Percentiles rank a stretch among this genome's conserved stretches.
These are phyloP conservation scores for Atrina japonica DNA, from an alignment of 2,888 invertebrate genomes.

Conservation along the genomic window DNA sequence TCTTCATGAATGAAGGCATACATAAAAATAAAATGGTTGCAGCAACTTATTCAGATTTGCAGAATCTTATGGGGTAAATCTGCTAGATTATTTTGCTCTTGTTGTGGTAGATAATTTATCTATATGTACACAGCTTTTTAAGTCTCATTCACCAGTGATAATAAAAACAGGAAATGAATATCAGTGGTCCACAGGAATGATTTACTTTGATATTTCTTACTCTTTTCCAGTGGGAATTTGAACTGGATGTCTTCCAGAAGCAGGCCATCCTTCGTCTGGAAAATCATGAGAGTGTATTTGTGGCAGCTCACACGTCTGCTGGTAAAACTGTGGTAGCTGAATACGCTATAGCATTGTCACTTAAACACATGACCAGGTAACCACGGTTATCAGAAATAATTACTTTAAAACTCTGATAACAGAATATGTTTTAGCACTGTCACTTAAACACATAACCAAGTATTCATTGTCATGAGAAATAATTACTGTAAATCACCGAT, in stretches of 20 bases:
- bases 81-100: neutral
- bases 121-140: neutral
- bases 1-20: too few relatives aligned
- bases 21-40: too few relatives aligned
- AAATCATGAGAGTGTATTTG: slow-evolving; percentile 96
- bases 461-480: slow-evolving; percentile 3
- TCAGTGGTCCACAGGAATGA: too few relatives aligned
- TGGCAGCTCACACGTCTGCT: slow-evolving; percentile 99
- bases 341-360: slow-evolving; percentile 98
- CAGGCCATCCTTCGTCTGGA: slow-evolving; percentile 97
- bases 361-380: slow-evolving; percentile 93
- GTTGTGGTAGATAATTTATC: neutral
- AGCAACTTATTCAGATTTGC: too few relatives aligned
- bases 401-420: slow-evolving; percentile 78
- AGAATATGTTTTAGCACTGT: slow-evolving; percentile 98
- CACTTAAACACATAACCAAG: slow-evolving; percentile 80
- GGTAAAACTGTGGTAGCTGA: slow-evolving; percentile 99
- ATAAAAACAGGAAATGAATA: too few relatives aligned
- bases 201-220: neutral
- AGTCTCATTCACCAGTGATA: too few relatives aligned
- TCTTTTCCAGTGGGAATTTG: slow-evolving; percentile 86
- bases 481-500: too few relatives aligned
- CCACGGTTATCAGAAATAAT: slow-evolving; percentile 1
- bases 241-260: slow-evolving; percentile 98
- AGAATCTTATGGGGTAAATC: neutral